phyloP scores from a whole-genome alignment of 2,113 vertebrate genomes.

The Gymnarchus niloticus region DNA sequence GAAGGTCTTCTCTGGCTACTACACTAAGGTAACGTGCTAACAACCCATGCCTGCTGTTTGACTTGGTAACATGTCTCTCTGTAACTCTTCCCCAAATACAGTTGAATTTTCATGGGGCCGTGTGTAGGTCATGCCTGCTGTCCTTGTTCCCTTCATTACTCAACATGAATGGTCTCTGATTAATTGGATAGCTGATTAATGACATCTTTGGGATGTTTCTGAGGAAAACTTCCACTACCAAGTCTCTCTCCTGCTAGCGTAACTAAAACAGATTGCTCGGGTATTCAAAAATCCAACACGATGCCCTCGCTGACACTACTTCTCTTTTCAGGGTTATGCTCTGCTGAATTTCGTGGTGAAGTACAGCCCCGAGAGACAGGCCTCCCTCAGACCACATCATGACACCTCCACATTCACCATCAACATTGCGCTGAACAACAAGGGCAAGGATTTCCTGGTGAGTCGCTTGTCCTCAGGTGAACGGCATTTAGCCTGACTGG shows the following conservation, averaged over 20 bases:
- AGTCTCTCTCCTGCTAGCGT: not conserved
- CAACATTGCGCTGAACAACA: slow-evolving; percentile 91
- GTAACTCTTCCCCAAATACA: not conserved
- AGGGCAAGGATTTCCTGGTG: slow-evolving; percentile 86
- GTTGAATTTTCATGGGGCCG: not conserved
- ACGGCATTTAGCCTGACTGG: not conserved
- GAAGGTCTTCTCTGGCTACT: slow-evolving; percentile 95
- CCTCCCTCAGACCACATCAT: slow-evolving; percentile 83
- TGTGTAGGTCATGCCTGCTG: slow-evolving; percentile 18
- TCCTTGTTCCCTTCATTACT: not conserved
- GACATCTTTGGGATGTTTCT: not conserved
- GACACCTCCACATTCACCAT: slow-evolving; percentile 98
- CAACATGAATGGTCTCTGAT: not conserved
- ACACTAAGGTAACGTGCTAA: slow-evolving; percentile 76
- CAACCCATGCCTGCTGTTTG: no score
- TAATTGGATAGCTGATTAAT: not conserved
- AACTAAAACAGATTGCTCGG: no score
- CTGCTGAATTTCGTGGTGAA: slow-evolving; percentile 97
- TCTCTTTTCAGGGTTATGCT: slow-evolving; percentile 70
- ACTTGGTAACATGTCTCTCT: no score
- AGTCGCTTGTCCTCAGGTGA: not conserved
- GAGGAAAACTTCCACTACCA: not conserved
- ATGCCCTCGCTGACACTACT: not conserved
- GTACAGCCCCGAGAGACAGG: slow-evolving; percentile 83
- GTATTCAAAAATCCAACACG: no score